phyloP scores from a whole-genome alignment of 2,797 vertebrate species.

The Arctocebus calabarensis region DNA sequence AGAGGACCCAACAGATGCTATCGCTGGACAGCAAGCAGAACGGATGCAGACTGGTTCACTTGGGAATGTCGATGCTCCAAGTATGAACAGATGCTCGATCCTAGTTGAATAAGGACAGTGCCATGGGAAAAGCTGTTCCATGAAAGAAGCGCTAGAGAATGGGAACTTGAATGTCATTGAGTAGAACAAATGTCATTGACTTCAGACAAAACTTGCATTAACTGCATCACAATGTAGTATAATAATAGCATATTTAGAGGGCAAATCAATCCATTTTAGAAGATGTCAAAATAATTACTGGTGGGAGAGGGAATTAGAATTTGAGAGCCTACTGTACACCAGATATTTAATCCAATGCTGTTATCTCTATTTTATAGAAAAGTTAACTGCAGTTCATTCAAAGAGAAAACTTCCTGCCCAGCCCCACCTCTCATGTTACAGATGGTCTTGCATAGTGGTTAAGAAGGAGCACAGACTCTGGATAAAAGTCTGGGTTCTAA shows the following conservation, averaged over 20 bases:
- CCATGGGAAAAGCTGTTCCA: not conserved
- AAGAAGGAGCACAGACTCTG: not conserved
- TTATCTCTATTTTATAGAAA: slow-evolving; percentile 18
- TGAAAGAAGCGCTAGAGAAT: not conserved
- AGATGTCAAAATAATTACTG: not conserved
- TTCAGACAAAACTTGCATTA: not conserved
- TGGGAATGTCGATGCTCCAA: not conserved
- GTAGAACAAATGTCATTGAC: not conserved
- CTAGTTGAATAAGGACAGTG: not conserved
- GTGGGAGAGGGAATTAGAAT: slow-evolving; percentile 31
- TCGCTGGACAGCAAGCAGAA: not conserved
- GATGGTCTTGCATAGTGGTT: not conserved
- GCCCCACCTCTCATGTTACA: not conserved
- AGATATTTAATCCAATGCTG: not conserved
- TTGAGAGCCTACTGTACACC: not conserved
- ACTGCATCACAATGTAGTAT: not conserved
- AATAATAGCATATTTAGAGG: not conserved
- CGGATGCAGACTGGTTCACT: not conserved
- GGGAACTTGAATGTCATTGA: not conserved
- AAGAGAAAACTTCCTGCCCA: not conserved
- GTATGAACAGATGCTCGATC: slow-evolving; percentile 71
- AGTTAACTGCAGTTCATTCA: not conserved
- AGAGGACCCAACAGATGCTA: not conserved
- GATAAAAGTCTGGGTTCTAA: not conserved
- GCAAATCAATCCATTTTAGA: not conserved